Percentiles rank a stretch among this genome's conserved stretches.
Conservation (phyloP, 2,888 invertebrate species). For the Hirtodrosophila alboralis region DNA sequence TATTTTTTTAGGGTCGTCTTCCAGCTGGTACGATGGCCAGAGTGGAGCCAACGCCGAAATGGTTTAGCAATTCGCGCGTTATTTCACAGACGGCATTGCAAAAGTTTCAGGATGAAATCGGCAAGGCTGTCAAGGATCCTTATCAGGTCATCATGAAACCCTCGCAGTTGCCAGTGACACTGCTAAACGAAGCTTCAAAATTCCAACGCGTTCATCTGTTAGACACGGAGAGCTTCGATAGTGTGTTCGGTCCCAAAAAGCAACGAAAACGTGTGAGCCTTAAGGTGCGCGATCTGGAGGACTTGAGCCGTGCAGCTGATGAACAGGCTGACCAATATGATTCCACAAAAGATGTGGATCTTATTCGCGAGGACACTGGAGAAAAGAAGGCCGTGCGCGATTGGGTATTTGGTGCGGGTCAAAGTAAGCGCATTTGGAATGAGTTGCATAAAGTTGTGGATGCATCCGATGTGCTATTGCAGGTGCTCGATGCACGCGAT, state of each 20-base stretch:
- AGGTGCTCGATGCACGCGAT: conserved; percentile 98
- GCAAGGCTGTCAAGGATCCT: conserved; percentile 96
- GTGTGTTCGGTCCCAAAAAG: conserved; percentile 98
- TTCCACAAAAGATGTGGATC: conserved; percentile 92
- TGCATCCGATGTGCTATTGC: conserved; percentile 98
- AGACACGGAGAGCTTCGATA: conserved; percentile 97
- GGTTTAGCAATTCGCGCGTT: conserved; percentile 99
- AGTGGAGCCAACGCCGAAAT: conserved; percentile 98
- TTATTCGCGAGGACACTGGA: conserved; percentile 92
- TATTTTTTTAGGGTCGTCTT: conserved; percentile 87
- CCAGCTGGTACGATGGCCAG: conserved; percentile 95
- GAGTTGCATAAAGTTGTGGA: conserved; percentile 99
- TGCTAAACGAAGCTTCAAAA: conserved; percentile 96
- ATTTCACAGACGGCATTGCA: conserved; percentile 95
- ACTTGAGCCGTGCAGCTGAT: conserved; percentile 90
- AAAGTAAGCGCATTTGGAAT: conserved; percentile 99
- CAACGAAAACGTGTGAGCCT: conserved; percentile 95
- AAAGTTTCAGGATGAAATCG: conserved; percentile 97
- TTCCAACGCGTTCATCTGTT: conserved; percentile 96
- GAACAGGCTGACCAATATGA: conserved; percentile 91
- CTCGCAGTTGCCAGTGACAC: conserved; percentile 95
- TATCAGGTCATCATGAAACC: conserved; percentile 99
- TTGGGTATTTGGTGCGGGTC: conserved; percentile 97
- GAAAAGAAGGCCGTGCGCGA: conserved; percentile 93
- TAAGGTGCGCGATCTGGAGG: conserved; percentile 90